phyloP scores from a whole-genome alignment of 2,113 vertebrate species.

The Coracopsis vasa region DNA sequence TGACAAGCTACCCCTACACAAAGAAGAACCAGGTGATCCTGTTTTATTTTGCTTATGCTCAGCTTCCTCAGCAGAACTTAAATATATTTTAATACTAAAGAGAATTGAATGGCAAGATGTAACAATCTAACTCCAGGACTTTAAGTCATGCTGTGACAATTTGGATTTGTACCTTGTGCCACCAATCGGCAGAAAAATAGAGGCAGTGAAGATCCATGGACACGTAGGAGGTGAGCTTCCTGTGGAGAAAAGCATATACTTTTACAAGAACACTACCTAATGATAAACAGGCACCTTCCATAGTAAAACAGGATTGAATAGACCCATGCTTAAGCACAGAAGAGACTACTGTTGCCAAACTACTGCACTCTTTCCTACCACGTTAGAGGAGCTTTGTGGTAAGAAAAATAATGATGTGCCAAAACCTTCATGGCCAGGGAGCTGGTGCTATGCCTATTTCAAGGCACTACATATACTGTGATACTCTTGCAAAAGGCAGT shows the following conservation, averaged over 20 bases:
- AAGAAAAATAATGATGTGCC: background rate
- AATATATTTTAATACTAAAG: background rate
- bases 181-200: rapidly evolving
- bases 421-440: background rate
- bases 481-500: background rate
- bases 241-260: background rate
- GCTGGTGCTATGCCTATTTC: background rate
- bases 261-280: background rate
- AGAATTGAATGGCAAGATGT: background rate
- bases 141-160: background rate
- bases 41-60: slow-evolving; percentile 30
- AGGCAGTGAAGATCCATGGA: background rate
- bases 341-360: background rate
- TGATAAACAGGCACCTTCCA: background rate
- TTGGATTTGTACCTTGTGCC: background rate
- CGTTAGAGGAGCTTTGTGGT: background rate
- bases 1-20: background rate
- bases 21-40: slow-evolving; percentile 46
- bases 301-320: background rate
- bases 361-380: background rate
- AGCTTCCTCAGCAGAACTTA: background rate
- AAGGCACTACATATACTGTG: background rate
- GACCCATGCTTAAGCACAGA: background rate
- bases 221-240: background rate
- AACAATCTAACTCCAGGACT: background rate